Evolutionary conservation across 2,797 vertebrate genomes (phyloP).

Genomic region (Phrynocephalus forsythii): DNA sequence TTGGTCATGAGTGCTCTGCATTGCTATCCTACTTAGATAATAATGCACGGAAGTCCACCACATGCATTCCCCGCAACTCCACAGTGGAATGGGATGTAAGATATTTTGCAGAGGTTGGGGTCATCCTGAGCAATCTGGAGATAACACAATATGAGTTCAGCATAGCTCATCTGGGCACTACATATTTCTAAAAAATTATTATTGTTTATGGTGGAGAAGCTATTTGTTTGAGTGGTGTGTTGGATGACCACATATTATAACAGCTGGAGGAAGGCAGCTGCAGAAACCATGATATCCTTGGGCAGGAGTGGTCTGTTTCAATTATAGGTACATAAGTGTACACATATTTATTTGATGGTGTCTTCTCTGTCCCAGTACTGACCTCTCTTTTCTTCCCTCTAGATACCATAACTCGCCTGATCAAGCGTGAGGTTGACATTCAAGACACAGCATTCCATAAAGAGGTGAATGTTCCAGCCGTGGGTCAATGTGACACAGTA

Average conservation of each 20-base stretch:
- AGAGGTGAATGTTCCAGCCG: conserved; percentile 16
- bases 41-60: not conserved
- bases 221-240: not conserved
- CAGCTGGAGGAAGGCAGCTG: not conserved
- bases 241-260: not conserved
- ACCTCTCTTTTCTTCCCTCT: conserved; percentile 2
- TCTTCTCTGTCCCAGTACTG: not conserved
- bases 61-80: no score
- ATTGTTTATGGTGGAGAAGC: not conserved
- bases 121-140: no score
- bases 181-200: not conserved
- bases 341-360: not conserved
- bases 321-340: not conserved
- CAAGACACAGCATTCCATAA: not conserved
- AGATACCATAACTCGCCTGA: conserved; percentile 10
- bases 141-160: no score
- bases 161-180: not conserved
- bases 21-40: not conserved
- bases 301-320: not conserved
- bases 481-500: not conserved
- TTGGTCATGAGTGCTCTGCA: not conserved
- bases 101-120: not conserved
- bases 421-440: not conserved
- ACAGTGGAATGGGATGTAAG: not conserved
- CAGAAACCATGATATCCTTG: not conserved